These are phyloP conservation scores for Tillus elongatus DNA, from an alignment of 2,888 invertebrate species.

Conservation along the genomic window DNA sequence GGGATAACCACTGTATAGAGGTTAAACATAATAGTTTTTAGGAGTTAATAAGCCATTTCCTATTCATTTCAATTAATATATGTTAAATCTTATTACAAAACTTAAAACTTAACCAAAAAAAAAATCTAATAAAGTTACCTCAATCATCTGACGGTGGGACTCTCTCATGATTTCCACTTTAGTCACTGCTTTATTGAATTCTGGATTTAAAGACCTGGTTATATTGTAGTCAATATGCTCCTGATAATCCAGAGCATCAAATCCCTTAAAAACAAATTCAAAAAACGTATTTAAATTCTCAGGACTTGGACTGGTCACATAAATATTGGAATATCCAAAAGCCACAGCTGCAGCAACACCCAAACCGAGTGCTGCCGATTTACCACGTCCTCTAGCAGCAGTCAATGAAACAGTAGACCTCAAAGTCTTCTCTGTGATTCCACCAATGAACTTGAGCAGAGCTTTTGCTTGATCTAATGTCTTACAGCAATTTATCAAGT, in stretches of 20 bases:
- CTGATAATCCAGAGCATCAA: constrained; percentile 88
- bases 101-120: too few relatives aligned
- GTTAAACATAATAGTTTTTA: too few relatives aligned
- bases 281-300: constrained; percentile 97
- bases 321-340: constrained; percentile 79
- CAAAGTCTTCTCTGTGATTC: constrained; percentile 82
- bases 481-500: constrained; percentile 77
- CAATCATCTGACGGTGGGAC: constrained; percentile 86
- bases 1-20: too few relatives aligned
- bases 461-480: constrained; percentile 93
- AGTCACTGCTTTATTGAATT: constrained; percentile 93
- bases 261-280: constrained; percentile 92
- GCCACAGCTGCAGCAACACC: constrained; percentile 81
- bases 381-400: constrained; percentile 93
- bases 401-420: constrained; percentile 90
- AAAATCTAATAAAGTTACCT: constrained; percentile 44
- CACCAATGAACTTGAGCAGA: constrained; percentile 86
- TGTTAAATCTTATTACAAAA: too few relatives aligned
- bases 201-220: constrained; percentile 89
- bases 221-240: constrained; percentile 94
- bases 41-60: too few relatives aligned
- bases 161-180: constrained; percentile 84
- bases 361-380: constrained; percentile 93
- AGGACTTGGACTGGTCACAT: constrained; percentile 95
- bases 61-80: too few relatives aligned